Evolutionary conservation across 2,113 vertebrate species (phyloP).

Genomic region (Jacana jacana): DNA sequence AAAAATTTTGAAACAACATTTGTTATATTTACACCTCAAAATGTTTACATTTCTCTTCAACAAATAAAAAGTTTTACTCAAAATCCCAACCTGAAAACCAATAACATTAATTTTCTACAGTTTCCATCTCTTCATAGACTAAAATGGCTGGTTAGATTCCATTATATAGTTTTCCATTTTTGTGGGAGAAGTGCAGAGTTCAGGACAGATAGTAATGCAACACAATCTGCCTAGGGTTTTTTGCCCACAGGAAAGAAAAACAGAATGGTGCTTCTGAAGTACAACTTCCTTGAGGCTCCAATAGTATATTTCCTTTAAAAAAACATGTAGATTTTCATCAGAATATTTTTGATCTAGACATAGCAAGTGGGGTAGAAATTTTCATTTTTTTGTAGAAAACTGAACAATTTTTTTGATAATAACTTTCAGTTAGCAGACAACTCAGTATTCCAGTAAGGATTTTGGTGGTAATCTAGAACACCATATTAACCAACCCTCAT

Average conservation of each 20-base stretch:
- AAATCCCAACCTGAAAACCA: background rate
- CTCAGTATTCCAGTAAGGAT: background rate
- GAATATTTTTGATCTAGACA: background rate
- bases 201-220: background rate
- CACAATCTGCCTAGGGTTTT: background rate
- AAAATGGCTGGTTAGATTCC: background rate
- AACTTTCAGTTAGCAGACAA: background rate
- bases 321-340: background rate
- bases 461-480: background rate
- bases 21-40: background rate
- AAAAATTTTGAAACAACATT: background rate
- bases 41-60: background rate
- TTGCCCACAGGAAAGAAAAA: background rate
- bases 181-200: background rate
- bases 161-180: background rate
- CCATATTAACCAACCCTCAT: background rate
- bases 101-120: background rate
- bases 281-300: background rate
- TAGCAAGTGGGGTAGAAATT: background rate
- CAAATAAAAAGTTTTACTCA: background rate
- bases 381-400: background rate
- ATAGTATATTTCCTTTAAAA: background rate
- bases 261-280: background rate
- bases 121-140: background rate
- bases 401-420: rapidly evolving